A percentile compares a stretch with the other conserved stretches of the same genome.
Conservation (phyloP, 2,113 vertebrate species). For the Cavia aperea region DNA sequence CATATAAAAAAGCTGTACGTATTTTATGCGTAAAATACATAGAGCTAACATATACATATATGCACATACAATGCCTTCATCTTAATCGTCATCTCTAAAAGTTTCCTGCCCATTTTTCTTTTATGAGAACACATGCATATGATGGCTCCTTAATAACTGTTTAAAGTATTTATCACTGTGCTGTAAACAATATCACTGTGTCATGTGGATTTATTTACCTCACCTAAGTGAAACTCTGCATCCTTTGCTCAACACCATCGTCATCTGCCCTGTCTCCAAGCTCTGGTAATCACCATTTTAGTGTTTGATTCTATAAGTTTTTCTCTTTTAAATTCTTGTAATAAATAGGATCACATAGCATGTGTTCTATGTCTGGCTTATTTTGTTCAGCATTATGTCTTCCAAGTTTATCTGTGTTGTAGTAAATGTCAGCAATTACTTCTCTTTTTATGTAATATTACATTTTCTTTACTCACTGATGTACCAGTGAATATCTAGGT, state of each 20-base stretch:
- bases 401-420: background rate
- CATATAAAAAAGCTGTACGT: background rate
- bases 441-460: background rate
- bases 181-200: background rate
- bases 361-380: background rate
- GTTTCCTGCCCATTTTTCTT: background rate
- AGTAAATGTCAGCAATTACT: background rate
- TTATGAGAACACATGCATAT: background rate
- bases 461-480: background rate
- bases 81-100: background rate
- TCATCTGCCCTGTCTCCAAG: background rate
- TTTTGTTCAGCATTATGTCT: background rate
- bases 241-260: too few species aligned
- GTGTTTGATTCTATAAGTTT: background rate
- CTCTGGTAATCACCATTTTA: background rate
- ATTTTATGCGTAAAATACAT: background rate
- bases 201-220: background rate
- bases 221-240: background rate
- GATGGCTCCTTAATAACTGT: too few species aligned
- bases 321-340: background rate
- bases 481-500: background rate
- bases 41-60: background rate
- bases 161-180: background rate
- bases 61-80: background rate
- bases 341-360: background rate